Percentiles rank a stretch among this genome's conserved stretches.
Conservation (phyloP, 2,888 invertebrate genomes). For the Cartodere bifasciata region DNA sequence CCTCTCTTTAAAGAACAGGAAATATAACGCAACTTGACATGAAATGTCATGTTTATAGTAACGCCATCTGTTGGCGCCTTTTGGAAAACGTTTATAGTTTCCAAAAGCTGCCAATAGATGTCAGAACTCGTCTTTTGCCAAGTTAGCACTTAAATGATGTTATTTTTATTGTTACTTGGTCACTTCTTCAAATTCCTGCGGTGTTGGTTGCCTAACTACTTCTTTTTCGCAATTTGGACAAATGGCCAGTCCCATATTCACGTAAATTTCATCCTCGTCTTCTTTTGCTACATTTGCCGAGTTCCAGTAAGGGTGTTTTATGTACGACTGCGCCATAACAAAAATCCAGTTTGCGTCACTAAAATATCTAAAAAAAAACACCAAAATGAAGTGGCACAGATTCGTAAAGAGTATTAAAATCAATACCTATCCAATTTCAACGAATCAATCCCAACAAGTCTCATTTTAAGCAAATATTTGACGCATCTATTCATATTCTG, state of each 20-base stretch:
- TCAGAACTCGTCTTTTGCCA: no score
- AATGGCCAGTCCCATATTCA: conserved; percentile 1
- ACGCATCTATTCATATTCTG: conserved; percentile 8
- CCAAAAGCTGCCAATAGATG: no score
- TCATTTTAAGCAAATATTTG: conserved; percentile 1
- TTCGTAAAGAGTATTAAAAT: not conserved
- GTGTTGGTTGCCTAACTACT: not conserved
- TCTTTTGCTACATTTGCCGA: conserved; percentile 2
- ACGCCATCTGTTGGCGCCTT: no score
- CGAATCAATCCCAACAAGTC: not conserved
- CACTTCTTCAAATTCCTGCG: conserved; percentile 5
- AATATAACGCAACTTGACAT: not conserved
- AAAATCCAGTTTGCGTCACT: conserved; percentile 7
- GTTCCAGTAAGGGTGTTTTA: conserved; percentile 1
- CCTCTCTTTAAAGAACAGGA: conserved; percentile 4
- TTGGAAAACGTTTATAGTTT: no score
- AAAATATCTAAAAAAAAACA: not conserved
- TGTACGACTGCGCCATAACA: not conserved
- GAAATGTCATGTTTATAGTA: not conserved
- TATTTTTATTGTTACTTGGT: not conserved
- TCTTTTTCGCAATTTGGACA: conserved; percentile 6
- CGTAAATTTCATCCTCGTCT: conserved; percentile 3
- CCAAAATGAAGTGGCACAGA: not conserved
- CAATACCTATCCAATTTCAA: conserved; percentile 7
- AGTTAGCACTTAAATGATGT: no score